Percentiles rank a stretch among this genome's conserved stretches.
phyloP scores from a whole-genome alignment of 1,140 invertebrate genomes.

The Bursaphelenchus mucronatus region DNA sequence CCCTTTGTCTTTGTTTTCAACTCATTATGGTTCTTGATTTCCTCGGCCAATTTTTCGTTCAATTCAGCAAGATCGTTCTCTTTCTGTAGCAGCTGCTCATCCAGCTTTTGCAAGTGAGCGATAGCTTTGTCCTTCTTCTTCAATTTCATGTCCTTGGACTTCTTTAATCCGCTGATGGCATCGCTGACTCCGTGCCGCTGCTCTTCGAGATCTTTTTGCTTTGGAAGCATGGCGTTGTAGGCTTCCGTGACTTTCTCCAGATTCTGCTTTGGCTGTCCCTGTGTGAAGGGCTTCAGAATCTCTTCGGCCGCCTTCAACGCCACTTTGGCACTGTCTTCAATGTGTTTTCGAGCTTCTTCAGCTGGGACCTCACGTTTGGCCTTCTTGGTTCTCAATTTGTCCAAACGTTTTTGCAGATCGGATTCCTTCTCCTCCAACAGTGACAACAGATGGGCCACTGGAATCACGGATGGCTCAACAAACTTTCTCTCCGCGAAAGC shows the following conservation, averaged over 20 bases:
- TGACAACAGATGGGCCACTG: too few species aligned
- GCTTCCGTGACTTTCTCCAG: conserved; percentile 6
- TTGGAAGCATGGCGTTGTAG: not conserved
- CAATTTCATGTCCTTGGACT: not conserved
- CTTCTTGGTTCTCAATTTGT: too few species aligned
- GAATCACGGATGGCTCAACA: too few species aligned
- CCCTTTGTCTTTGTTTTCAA: too few species aligned
- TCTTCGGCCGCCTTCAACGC: not conserved
- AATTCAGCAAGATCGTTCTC: not conserved
- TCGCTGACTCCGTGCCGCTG: not conserved
- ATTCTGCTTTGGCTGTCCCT: not conserved
- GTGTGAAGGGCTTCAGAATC: not conserved
- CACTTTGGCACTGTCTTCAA: too few species aligned
- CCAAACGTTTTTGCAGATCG: too few species aligned
- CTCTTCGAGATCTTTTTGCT: not conserved
- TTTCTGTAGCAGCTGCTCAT: not conserved
- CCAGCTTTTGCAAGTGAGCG: not conserved
- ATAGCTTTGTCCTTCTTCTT: not conserved
- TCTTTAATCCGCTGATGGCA: not conserved
- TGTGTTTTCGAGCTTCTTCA: too few species aligned
- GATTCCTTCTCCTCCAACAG: too few species aligned
- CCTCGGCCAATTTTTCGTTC: not conserved
- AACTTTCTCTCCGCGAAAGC: too few species aligned
- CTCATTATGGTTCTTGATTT: too few species aligned
- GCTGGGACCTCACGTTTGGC: too few species aligned